Conservation (phyloP, 2,888 invertebrate genomes). For the Danaus chrysippus region DNA sequence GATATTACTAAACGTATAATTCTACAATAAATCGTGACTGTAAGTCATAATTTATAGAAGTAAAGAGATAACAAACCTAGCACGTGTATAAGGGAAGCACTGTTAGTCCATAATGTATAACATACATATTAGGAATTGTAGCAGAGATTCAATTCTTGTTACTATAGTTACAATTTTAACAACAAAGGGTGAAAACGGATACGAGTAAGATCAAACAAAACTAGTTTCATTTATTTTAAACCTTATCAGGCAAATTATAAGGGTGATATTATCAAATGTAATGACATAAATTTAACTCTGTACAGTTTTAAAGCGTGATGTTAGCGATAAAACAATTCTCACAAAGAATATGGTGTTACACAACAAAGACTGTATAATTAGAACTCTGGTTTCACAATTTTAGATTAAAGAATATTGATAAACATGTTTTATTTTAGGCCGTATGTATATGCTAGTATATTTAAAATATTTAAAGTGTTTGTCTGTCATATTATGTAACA, state of each 20-base stretch:
- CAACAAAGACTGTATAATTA: constrained; percentile 10
- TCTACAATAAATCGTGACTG: too few species aligned
- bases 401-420: too few species aligned
- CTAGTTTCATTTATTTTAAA: not conserved
- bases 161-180: constrained; percentile 33
- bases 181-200: constrained; percentile 42
- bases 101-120: too few species aligned
- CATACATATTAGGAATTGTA: constrained; percentile 11
- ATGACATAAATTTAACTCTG: not conserved
- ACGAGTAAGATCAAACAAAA: constrained; percentile 10
- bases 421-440: too few species aligned
- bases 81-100: too few species aligned
- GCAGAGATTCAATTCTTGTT: constrained; percentile 24
- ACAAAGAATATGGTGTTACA: constrained; percentile 21
- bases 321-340: constrained; percentile 12
- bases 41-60: too few species aligned
- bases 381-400: not conserved
- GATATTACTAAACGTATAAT: too few species aligned
- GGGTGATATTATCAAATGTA: not conserved
- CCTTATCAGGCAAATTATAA: not conserved
- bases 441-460: too few species aligned
- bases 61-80: too few species aligned
- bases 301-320: constrained; percentile 6
- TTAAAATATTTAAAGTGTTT: too few species aligned
- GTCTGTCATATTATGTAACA: too few species aligned